Conservation (phyloP, 2,113 vertebrate species). For the Syngnathus scovelli region DNA sequence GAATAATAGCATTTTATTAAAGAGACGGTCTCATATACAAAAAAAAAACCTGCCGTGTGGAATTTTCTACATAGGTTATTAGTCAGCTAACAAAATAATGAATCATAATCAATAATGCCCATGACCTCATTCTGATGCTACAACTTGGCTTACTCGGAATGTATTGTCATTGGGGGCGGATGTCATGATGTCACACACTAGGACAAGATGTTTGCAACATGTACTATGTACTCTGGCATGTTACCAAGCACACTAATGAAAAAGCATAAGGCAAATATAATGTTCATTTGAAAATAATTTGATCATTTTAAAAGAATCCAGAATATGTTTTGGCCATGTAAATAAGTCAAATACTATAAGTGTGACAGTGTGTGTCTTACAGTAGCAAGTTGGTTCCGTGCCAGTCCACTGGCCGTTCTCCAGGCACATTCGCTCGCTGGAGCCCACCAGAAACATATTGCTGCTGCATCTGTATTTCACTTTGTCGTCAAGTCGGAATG, state of each 20-base stretch:
- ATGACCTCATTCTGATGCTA: background rate
- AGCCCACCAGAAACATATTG: conserved; percentile 61
- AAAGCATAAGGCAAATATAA: background rate
- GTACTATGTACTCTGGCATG: background rate
- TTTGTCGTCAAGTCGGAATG: conserved; percentile 58
- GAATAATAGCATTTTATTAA: background rate
- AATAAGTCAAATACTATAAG: background rate
- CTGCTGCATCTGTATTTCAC: conserved; percentile 61
- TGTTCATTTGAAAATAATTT: background rate
- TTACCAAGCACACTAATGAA: background rate
- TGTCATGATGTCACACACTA: background rate
- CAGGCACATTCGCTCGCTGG: conserved; percentile 58
- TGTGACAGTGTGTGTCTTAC: conserved; percentile 47
- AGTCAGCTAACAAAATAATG: background rate
- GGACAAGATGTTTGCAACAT: background rate
- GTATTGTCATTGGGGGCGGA: background rate
- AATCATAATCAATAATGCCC: background rate
- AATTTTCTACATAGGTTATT: background rate
- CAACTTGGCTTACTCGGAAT: background rate
- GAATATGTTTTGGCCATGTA: background rate
- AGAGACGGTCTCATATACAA: background rate
- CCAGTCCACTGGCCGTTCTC: conserved; percentile 64
- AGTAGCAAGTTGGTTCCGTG: conserved; percentile 68
- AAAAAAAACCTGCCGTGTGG: background rate
- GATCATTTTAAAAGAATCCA: background rate